Conservation (phyloP, 2,797 vertebrate species). For the Carapus acus region DNA sequence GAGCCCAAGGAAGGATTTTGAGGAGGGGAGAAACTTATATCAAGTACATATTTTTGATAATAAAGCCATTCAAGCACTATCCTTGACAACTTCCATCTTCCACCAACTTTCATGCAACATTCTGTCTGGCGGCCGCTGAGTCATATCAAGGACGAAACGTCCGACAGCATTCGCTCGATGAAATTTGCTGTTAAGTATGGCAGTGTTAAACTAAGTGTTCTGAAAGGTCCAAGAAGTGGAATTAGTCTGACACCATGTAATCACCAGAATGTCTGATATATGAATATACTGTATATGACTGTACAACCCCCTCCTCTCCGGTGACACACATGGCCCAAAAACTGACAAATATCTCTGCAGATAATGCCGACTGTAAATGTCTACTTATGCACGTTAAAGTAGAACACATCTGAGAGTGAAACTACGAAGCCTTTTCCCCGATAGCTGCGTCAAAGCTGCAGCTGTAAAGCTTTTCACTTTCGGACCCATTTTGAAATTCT, state of each 20-base stretch:
- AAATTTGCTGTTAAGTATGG: constrained; percentile 52
- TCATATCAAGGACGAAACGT: constrained; percentile 58
- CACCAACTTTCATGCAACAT: constrained; percentile 46
- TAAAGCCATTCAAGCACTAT: constrained; percentile 67
- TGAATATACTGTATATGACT: constrained; percentile 54
- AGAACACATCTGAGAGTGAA: no score
- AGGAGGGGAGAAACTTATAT: constrained; percentile 62
- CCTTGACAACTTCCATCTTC: constrained; percentile 61
- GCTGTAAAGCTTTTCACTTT: no score
- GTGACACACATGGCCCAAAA: no score
- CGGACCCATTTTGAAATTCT: no score
- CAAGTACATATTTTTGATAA: constrained; percentile 68
- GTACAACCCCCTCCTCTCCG: constrained; percentile 9
- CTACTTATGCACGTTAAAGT: no score
- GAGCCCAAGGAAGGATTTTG: constrained; percentile 49
- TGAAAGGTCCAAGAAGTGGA: constrained; percentile 67
- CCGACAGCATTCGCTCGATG: constrained; percentile 59
- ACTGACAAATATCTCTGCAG: no score
- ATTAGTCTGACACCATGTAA: constrained; percentile 60
- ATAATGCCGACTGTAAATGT: no score
- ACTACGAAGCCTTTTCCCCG: no score
- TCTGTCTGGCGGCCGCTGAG: constrained; percentile 64
- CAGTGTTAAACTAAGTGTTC: constrained; percentile 66
- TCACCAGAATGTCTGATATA: constrained; percentile 64
- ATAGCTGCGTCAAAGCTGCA: no score